phyloP scores from a whole-genome alignment of 2,113 vertebrate genomes.

The Hemicordylus capensis region DNA sequence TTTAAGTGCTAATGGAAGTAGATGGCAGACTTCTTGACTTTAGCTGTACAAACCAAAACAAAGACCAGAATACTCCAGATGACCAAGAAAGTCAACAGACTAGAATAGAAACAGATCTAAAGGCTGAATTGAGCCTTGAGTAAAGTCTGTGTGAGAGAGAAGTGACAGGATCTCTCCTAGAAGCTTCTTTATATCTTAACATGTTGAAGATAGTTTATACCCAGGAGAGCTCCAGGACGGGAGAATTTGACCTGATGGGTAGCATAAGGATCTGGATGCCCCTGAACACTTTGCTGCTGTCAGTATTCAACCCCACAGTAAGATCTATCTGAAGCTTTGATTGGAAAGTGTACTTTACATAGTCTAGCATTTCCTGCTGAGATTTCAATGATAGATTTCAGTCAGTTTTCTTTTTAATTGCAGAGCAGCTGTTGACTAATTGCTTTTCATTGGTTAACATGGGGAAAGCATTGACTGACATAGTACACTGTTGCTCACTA shows the following conservation, averaged over 20 bases:
- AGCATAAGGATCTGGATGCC: neutral
- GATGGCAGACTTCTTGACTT: neutral
- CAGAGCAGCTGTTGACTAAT: conserved; percentile 12
- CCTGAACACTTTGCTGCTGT: neutral
- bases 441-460: conserved; percentile 17
- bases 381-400: neutral
- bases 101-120: conserved; percentile 3
- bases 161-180: neutral
- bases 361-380: conserved; percentile 11
- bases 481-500: neutral
- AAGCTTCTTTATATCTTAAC: neutral
- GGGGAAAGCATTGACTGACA: conserved; percentile 5
- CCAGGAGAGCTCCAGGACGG: neutral
- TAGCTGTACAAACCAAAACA: conserved; percentile 2
- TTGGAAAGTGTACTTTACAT: neutral
- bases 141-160: neutral
- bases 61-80: conserved; percentile 6
- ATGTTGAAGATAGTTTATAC: neutral
- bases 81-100: neutral
- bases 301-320: conserved; percentile 8
- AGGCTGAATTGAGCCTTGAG: neutral
- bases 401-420: conserved; percentile 12
- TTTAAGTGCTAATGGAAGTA: neutral
- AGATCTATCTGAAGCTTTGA: neutral
- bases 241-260: neutral